Conservation (phyloP, 2,888 invertebrate species). For the Phalera bucephala region DNA sequence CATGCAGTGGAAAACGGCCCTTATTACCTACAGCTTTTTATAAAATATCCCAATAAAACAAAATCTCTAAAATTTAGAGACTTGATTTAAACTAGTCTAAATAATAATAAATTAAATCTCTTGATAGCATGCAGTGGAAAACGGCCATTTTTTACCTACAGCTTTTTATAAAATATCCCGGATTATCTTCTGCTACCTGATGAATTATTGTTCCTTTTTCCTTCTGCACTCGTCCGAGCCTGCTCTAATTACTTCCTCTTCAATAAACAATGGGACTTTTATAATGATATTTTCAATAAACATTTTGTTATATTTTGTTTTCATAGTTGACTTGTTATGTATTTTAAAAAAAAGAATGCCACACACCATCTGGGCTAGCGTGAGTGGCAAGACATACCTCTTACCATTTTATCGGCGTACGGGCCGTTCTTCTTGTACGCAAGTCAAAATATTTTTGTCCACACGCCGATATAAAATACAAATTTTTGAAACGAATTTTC, state of each 20-base stretch:
- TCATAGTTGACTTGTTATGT: not conserved
- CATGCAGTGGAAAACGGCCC: not conserved
- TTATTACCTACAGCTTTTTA: constrained; percentile 39
- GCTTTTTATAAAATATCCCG: constrained; percentile 61
- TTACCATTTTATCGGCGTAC: too few species aligned
- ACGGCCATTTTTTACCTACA: not conserved
- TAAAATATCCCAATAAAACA: constrained; percentile 60
- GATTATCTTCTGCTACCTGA: constrained; percentile 71
- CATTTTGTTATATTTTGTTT: not conserved
- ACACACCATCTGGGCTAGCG: too few species aligned
- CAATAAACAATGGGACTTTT: constrained; percentile 62
- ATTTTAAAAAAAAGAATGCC: not conserved
- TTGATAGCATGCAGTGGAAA: not conserved
- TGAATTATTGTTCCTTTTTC: constrained; percentile 64
- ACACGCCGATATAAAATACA: too few species aligned
- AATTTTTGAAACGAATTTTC: too few species aligned
- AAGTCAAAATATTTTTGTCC: too few species aligned
- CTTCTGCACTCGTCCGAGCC: constrained; percentile 54
- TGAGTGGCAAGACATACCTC: too few species aligned
- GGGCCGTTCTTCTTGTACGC: too few species aligned
- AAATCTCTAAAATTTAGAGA: too few species aligned
- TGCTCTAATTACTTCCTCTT: constrained; percentile 76
- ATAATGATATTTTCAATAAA: constrained; percentile 7
- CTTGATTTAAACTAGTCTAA: too few species aligned
- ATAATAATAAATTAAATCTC: too few species aligned